phyloP scores from a whole-genome alignment of 2,888 invertebrate species.

The Syritta pipiens region DNA sequence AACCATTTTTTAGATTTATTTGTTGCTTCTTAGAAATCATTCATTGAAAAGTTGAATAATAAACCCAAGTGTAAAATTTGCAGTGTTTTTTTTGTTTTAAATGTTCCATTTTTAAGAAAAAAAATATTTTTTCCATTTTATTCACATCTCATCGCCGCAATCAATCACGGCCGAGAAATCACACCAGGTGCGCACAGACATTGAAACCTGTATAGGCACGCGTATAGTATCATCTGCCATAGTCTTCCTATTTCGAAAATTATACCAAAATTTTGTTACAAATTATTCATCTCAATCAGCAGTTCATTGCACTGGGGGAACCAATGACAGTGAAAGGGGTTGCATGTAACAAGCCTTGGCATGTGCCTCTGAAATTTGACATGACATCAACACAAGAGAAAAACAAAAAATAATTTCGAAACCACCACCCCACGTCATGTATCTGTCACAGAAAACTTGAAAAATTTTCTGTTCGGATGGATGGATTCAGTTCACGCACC shows the following conservation, averaged over 20 bases:
- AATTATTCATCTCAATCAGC: conserved; percentile 1
- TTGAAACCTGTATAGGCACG: conserved; percentile 12
- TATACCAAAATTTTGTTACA: conserved; percentile 24
- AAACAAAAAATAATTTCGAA: conserved; percentile 54
- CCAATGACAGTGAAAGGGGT: conserved; percentile 18
- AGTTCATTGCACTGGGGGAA: neutral
- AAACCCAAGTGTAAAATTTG: too few species aligned
- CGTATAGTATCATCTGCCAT: conserved; percentile 6
- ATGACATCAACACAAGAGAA: conserved; percentile 50
- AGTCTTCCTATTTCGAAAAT: neutral
- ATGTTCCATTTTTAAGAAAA: too few species aligned
- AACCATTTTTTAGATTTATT: too few species aligned
- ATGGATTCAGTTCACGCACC: conserved; percentile 17
- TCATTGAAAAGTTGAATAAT: too few species aligned
- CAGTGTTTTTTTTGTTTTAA: too few species aligned
- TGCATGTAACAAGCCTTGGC: conserved; percentile 36
- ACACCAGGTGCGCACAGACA: conserved; percentile 6
- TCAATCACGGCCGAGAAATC: neutral
- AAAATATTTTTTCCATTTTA: too few species aligned
- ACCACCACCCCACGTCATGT: conserved; percentile 35
- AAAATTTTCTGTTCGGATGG: conserved; percentile 45
- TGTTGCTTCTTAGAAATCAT: too few species aligned
- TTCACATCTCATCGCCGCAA: too few species aligned
- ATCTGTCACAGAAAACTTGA: conserved; percentile 20
- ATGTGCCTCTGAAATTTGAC: conserved; percentile 55